Conservation (phyloP, 2,113 vertebrate species). For the Asarcornis scutulata region DNA sequence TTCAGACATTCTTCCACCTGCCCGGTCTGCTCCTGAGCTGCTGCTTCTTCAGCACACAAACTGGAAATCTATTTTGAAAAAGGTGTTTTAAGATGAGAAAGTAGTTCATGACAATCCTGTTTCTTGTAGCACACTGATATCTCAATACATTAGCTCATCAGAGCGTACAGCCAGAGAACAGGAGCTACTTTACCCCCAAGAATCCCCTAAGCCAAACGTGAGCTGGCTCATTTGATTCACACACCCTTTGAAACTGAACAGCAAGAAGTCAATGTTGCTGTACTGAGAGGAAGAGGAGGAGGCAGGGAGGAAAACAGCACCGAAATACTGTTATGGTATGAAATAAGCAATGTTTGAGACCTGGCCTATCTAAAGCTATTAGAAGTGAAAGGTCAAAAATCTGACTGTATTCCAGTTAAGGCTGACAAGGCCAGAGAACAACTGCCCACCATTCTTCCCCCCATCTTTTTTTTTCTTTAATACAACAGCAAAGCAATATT, state of each 20-base stretch:
- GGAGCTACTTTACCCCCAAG: background rate
- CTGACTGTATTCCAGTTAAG: background rate
- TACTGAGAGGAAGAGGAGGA: background rate
- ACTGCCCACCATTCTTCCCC: too few relatives aligned
- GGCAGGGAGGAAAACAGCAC: background rate
- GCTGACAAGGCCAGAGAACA: background rate
- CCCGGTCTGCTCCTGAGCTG: conserved; percentile 96
- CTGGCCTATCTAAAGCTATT: background rate
- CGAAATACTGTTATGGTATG: background rate
- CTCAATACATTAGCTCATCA: background rate
- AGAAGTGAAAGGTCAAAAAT: background rate
- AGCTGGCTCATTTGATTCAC: background rate
- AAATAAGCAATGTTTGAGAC: background rate
- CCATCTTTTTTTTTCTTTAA: background rate
- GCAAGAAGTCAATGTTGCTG: background rate
- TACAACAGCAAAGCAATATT: background rate
- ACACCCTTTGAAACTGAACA: background rate
- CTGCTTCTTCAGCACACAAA: conserved; percentile 94
- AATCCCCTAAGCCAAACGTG: background rate
- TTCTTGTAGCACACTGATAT: background rate
- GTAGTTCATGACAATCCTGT: background rate
- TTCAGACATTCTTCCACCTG: conserved; percentile 98
- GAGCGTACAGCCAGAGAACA: background rate
- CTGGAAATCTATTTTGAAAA: conserved; percentile 83
- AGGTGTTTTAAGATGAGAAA: background rate